Evolutionary conservation across 1,140 invertebrate genomes (phyloP).

Genomic region (Sinonovacula constricta): DNA sequence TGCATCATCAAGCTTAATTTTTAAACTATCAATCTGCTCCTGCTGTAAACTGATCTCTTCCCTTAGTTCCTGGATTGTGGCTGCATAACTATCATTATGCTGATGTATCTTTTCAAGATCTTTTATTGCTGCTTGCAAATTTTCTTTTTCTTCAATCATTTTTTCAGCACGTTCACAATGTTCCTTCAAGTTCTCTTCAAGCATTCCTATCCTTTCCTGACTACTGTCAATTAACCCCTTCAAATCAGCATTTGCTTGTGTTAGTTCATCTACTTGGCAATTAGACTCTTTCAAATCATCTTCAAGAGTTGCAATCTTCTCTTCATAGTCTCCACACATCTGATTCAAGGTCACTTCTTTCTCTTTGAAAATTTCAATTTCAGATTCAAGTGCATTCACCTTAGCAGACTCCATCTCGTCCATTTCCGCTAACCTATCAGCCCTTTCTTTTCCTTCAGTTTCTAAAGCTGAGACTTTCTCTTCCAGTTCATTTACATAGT

Average conservation of each 20-base stretch:
- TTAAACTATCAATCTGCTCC: neutral
- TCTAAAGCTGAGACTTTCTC: too few species aligned
- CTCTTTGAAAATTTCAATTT: constrained; percentile 19
- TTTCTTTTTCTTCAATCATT: constrained; percentile 3
- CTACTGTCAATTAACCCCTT: constrained; percentile 16
- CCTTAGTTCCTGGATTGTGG: constrained; percentile 6
- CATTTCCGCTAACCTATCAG: too few species aligned
- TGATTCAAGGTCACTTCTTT: constrained; percentile 21
- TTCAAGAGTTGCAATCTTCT: constrained; percentile 31
- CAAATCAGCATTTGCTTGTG: constrained; percentile 28
- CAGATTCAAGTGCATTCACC: constrained; percentile 34
- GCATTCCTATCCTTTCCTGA: constrained; percentile 24
- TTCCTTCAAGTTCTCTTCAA: constrained; percentile 16
- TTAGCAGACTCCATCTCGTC: too few species aligned
- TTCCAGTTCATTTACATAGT: too few species aligned
- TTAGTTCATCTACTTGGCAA: constrained; percentile 20
- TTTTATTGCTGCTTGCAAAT: neutral
- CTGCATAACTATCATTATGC: constrained; percentile 15
- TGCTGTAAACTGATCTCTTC: constrained; percentile 11
- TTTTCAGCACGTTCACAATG: neutral
- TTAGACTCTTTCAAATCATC: constrained; percentile 27
- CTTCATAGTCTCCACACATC: constrained; percentile 29
- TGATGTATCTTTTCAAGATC: constrained; percentile 6
- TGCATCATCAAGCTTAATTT: constrained; percentile 3
- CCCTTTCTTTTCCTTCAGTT: too few species aligned